A percentile compares a stretch with the other conserved stretches of the same genome.
Conservation (phyloP, 2,888 invertebrate species). For the Cylindroiulus punctatus region DNA sequence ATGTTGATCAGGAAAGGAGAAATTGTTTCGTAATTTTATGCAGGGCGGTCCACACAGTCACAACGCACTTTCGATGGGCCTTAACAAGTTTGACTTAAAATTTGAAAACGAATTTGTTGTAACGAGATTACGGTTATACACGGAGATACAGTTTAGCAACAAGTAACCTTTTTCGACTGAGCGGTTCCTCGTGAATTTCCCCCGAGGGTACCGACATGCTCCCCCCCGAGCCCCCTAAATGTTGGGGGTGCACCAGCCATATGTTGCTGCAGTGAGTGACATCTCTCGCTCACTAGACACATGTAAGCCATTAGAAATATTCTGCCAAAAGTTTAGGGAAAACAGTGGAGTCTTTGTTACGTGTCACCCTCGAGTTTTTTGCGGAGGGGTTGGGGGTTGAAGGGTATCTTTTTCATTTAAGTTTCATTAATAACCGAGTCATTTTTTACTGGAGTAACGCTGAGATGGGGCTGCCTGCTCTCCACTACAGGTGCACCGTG, state of each 20-base stretch:
- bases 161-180: too few species aligned
- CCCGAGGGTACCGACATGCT: too few species aligned
- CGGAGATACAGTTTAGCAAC: too few species aligned
- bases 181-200: too few species aligned
- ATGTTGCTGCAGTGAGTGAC: conserved; percentile 28
- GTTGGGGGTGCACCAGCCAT: not conserved
- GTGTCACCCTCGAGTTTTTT: not conserved
- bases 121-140: too few species aligned
- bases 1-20: too few species aligned
- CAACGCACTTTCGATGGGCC: too few species aligned
- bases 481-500: not conserved
- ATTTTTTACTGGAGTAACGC: not conserved
- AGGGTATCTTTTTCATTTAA: conserved; percentile 35
- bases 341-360: conserved; percentile 21
- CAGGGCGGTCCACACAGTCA: too few species aligned
- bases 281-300: not conserved
- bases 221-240: too few species aligned
- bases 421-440: conserved; percentile 31
- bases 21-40: too few species aligned
- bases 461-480: not conserved
- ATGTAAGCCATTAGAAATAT: conserved; percentile 24
- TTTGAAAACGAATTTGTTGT: too few species aligned
- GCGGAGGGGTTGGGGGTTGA: not conserved
- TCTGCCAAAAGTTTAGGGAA: conserved; percentile 19
- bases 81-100: too few species aligned